Base-by-base conservation (phyloP, 2,888 invertebrate species). In the Drosophila ezoana region DNA sequence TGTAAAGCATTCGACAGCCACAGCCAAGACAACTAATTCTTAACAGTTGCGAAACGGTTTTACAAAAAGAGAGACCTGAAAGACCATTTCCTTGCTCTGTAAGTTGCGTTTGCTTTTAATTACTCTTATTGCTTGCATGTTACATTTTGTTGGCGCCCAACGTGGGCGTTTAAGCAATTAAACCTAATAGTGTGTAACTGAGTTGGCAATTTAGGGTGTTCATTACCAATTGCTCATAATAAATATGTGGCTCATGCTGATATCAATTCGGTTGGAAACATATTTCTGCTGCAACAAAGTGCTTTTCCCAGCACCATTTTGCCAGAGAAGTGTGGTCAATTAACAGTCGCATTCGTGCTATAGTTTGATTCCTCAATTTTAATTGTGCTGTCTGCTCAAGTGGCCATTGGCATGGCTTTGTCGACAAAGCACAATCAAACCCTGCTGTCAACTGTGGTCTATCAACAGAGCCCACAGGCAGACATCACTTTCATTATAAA, bases 401-500 rank as follows among this genome's bases (percentile, higher is more conserved):
- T 28, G 43, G 13, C 37, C 35, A 35, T 52, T 60, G 48, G 28
- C 28, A 37, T 57, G 18, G 18, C 32, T 44, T 51, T 51, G n/a
- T 35, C 18, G 14, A 37, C 28, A 58, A 45, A 52, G 45, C 38
- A 43, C 32, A 38, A 28, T 23, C 33, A 59, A 40, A 14, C 13
- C 53, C 54, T 41, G 18, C 6, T 66, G 53, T 32, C 52, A 52
- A 38, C 23, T 35, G 11, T 35, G 33, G 41, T 11, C 14, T 52
- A 14, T 14, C 14, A 58, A 32, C 20, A 18, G 18, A 20, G 60
- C 23, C 1, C 8, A n/a, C 44, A 10, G 6, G 33, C 49, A 35
- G n/a, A 33, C 33, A 20, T 23, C 48, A 28, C 45, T 52, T 47
- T 62, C 69, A 44, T 51, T 63, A 35, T 41, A 28, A 20, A 63